Evolutionary conservation across 2,113 vertebrate genomes (phyloP), one percentile per base, ranked within the genome.

Genomic region (Esox niger): DNA sequence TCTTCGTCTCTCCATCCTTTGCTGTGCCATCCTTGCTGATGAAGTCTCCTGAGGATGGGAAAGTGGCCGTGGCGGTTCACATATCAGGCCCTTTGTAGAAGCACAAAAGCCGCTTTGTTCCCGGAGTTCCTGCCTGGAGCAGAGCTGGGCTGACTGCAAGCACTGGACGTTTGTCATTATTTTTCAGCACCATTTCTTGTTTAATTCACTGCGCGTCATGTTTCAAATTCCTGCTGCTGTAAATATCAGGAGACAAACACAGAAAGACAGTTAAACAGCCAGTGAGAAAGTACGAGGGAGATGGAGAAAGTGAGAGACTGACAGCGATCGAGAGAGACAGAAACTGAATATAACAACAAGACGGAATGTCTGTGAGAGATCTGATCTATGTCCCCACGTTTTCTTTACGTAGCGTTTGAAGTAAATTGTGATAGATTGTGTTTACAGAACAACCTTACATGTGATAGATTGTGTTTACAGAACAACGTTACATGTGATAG

Each of bases 41-140:
- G 88, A 85, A 85, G 79, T 88, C 88, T 88, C 88, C 66, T 69
- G 89, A 87, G 87, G 83, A 83, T 79, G 84, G 76, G 72, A 66
- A 80, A 81, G 82, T 78, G 68, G 79, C 83, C 71, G 83, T 83
- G 76, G 21, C 60, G 84, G 83, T 83, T 89, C 88, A 86, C 77
- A 76, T 91, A 90, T 88, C 87, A 57, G 68, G 75, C 70, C 80
- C 78, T 88, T 89, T 89, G 77, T 80, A 79, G 57, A 52, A 77
- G 70, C 82, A 88, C 88, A 89, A 89, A 85, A 85, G 87, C 74
- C 58, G 81, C 88, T 89, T 90, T 90, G 91, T 90, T 84, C 76
- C 73, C 33, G 71, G 73, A 71, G 74, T 88, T 84, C 77, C 79
- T 79, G 84, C 85, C 76, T 57, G 69, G 79, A 85, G 83, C 81